Evolutionary conservation across 1,140 invertebrate species (phyloP).

Genomic region (Bombus huntii): DNA sequence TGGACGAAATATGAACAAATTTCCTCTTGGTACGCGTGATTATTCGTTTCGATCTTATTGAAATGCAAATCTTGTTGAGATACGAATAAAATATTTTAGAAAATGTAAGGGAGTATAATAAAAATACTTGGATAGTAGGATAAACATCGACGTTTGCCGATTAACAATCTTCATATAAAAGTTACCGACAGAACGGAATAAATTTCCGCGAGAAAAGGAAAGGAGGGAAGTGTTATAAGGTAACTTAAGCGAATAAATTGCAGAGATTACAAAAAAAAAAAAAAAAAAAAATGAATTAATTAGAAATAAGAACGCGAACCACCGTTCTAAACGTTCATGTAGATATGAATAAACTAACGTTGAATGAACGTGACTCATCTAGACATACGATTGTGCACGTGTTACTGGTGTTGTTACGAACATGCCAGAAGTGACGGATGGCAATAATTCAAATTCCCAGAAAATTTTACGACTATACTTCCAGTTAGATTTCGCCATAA

Average conservation of each 20-base stretch:
- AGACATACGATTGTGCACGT: slow-evolving; percentile 48
- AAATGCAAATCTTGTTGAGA: no score
- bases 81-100: no score
- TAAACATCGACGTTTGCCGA: not conserved
- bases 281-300: not conserved
- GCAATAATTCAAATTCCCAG: slow-evolving; percentile 48
- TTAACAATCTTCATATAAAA: not conserved
- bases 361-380: slow-evolving; percentile 65
- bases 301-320: not conserved
- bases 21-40: no score
- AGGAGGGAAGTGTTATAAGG: no score
- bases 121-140: no score
- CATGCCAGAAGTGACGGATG: slow-evolving; percentile 14
- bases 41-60: no score
- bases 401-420: slow-evolving; percentile 55
- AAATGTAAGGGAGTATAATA: no score
- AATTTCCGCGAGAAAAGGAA: not conserved
- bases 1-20: no score
- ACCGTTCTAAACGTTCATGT: not conserved
- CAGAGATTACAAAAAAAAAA: not conserved
- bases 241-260: not conserved
- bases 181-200: not conserved
- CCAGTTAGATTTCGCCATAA: slow-evolving; percentile 21
- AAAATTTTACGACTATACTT: slow-evolving; percentile 18
- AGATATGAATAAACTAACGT: not conserved